Conservation (phyloP, 2,888 invertebrate species). For the Schizaphis graminum region DNA sequence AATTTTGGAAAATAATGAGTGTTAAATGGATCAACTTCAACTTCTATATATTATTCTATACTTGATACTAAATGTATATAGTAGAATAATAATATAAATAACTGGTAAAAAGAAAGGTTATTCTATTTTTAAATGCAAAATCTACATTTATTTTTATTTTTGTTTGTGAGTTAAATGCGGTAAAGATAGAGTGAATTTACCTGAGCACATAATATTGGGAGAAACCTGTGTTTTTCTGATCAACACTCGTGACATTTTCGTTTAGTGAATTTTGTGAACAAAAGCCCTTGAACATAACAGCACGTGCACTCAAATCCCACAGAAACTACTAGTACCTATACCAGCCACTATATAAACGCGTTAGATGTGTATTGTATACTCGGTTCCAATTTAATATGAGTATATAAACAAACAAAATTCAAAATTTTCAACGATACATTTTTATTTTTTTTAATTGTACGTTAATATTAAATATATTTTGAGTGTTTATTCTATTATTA, state of each 20-base stretch:
- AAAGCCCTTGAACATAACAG: constrained; percentile 35
- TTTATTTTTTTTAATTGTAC: neutral
- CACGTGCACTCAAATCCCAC: constrained; percentile 39
- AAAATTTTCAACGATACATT: neutral
- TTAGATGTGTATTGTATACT: neutral
- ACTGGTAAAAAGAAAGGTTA: neutral
- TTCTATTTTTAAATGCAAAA: neutral
- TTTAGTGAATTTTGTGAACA: constrained; percentile 37
- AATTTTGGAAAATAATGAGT: neutral
- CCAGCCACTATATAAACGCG: no score
- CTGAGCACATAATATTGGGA: neutral
- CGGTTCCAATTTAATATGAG: neutral
- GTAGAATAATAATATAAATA: neutral
- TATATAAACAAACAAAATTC: constrained; percentile 18
- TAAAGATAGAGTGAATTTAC: neutral
- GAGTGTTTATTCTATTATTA: neutral
- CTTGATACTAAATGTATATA: neutral
- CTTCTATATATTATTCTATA: neutral
- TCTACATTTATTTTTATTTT: neutral
- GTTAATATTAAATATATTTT: neutral
- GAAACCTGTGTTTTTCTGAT: constrained; percentile 2
- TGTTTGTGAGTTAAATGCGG: neutral
- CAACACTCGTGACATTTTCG: constrained; percentile 37
- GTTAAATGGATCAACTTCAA: neutral
- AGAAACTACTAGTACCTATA: constrained; percentile 11